Evolutionary conservation across 2,113 vertebrate genomes (phyloP).

Genomic region (Rissa tridactyla): DNA sequence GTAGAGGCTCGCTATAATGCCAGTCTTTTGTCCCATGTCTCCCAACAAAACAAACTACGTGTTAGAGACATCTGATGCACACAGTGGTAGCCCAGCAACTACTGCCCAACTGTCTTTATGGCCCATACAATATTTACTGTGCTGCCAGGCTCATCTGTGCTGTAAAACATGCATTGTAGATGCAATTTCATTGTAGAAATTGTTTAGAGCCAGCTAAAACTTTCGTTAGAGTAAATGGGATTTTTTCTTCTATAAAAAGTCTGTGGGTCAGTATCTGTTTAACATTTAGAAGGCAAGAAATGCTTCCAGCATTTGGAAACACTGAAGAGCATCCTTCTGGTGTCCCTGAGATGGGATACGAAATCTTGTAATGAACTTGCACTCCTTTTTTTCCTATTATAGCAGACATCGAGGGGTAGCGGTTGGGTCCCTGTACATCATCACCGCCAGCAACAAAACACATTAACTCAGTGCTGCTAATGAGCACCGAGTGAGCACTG

Average conservation of each 20-base stretch:
- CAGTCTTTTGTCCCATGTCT: not conserved
- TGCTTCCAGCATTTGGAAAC: not conserved
- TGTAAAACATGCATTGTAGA: not conserved
- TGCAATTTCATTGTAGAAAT: not conserved
- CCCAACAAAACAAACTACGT: not conserved
- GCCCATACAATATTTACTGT: not conserved
- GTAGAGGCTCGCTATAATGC: not conserved
- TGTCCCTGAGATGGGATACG: not conserved
- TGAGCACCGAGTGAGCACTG: not conserved
- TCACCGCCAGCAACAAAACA: not conserved
- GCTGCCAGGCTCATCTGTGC: not conserved
- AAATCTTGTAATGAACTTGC: not conserved
- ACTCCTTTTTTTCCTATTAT: not conserved
- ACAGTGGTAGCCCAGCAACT: not conserved
- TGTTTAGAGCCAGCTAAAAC: not conserved
- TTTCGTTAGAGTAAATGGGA: not conserved
- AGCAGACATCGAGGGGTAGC: not conserved
- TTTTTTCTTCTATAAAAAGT: not conserved
- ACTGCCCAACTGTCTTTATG: not conserved
- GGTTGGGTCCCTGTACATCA: not conserved
- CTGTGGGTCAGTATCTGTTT: not conserved
- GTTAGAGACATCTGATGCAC: not conserved
- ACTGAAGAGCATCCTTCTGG: not conserved
- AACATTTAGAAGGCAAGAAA: not conserved
- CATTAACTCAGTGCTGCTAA: conserved; percentile 6